Evolutionary conservation across 2,888 invertebrate genomes (phyloP), one percentile per base, ranked within the genome.

Genomic region (Pocota personata): DNA sequence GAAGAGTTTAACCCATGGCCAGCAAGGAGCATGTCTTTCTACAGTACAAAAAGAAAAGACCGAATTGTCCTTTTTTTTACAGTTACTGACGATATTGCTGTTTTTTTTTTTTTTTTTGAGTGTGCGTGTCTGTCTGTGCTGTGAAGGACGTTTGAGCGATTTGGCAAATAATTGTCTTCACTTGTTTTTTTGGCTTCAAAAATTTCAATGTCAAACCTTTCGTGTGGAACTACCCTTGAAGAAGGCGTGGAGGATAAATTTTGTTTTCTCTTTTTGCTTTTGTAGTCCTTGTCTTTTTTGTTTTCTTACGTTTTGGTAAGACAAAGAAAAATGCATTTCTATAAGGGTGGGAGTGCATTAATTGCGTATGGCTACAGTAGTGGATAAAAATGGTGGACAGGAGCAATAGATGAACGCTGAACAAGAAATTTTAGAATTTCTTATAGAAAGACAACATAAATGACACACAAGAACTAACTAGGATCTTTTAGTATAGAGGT

Each of bases 81-180:
- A 58, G 30, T 16, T 46, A 24, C n/a, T 55, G 60, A 21, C 32
- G 14, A 2, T 32, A 3, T 21, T 52, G 16, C 14, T 52, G 30
- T 43, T 35, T 32, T 14, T 5, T 16, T 66, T 19, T 12, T 57
- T 16, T 43, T 24, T 46, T 58, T 60, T 24, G 32, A 40, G 69
- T 60, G 75, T 64, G 80, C 77, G 84, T 84, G 84, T 58, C 60
- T 84, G 69, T 64, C 64, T 58, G 78, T 30, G 35, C 78, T 52
- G 71, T 80, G 84, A 84, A 80, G 84, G 84, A 84, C 84, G 75
- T 84, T 84, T 80, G 55, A 80, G 75, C 80, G 75, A 80, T 84
- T 84, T 69, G 79, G 73, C 32, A 79, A 84, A 79, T 71, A 60
- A 64, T 71, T 73, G 72, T 78, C 72, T 83, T 71, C 57, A 32